Conservation (phyloP, 2,888 invertebrate species). For the Plagiodera versicolora region DNA sequence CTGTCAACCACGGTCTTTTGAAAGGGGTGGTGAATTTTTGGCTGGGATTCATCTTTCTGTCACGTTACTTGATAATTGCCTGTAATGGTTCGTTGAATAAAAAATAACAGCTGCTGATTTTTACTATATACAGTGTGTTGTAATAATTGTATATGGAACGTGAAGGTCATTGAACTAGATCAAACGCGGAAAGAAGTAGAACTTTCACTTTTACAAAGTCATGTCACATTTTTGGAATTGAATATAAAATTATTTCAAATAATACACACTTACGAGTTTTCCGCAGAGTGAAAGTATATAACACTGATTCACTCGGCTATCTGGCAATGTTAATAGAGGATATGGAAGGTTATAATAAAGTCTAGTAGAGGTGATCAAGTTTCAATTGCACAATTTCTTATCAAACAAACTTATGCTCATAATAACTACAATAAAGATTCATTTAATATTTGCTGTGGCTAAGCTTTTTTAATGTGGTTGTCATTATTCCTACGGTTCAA, state of each 20-base stretch:
- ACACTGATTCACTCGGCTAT: background rate
- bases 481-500: too few relatives aligned
- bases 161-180: background rate
- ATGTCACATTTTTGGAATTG: too few relatives aligned
- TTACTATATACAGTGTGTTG: background rate
- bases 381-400: background rate
- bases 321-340: background rate
- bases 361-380: background rate
- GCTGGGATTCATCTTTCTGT: slow-evolving; percentile 16
- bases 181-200: background rate
- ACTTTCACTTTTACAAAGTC: too few relatives aligned
- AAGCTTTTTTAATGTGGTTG: too few relatives aligned
- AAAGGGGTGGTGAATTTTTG: slow-evolving; percentile 35
- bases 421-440: too few relatives aligned
- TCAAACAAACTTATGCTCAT: background rate
- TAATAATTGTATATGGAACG: too few relatives aligned
- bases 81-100: background rate
- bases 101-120: too few relatives aligned
- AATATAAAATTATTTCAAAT: too few relatives aligned
- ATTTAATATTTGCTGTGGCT: too few relatives aligned
- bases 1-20: slow-evolving; percentile 72
- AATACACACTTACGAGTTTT: too few relatives aligned
- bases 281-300: background rate
- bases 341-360: background rate
- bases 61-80: background rate